Evolutionary conservation across 2,113 vertebrate genomes (phyloP).

Genomic region (Lophochroa leadbeateri): DNA sequence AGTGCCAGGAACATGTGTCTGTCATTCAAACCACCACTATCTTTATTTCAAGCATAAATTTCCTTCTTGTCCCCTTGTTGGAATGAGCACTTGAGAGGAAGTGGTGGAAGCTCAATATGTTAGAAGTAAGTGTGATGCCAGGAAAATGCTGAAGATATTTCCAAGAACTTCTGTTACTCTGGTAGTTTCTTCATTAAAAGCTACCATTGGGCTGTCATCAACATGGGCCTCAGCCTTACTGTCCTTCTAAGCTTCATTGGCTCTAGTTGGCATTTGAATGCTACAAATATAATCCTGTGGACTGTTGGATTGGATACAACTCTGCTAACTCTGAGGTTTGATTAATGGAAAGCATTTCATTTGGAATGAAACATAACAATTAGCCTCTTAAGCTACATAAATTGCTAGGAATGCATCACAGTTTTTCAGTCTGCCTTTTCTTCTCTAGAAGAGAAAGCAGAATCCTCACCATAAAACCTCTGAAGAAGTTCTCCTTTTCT

Average conservation of each 20-base stretch:
- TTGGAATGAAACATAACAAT: not conserved
- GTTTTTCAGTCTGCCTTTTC: not conserved
- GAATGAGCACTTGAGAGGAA: not conserved
- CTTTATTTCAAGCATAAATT: not conserved
- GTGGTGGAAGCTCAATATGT: not conserved
- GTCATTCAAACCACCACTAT: not conserved
- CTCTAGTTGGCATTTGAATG: not conserved
- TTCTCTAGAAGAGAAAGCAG: not conserved
- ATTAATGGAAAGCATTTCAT: not conserved
- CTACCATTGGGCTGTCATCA: not conserved
- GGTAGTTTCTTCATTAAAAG: not conserved
- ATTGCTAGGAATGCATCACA: not conserved
- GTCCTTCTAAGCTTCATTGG: not conserved
- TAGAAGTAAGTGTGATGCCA: not conserved
- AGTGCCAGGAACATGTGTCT: not conserved
- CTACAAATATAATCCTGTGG: not conserved
- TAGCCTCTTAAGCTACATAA: not conserved
- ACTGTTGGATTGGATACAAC: not conserved
- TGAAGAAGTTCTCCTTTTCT: not conserved
- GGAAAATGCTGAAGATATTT: not conserved
- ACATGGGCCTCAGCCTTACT: not conserved
- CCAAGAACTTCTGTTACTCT: not conserved
- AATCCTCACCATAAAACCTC: not conserved
- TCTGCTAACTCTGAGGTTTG: not conserved
- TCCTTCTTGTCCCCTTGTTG: not conserved